Evolutionary conservation across 1,140 invertebrate species (phyloP), one percentile per base, ranked within the genome.

Genomic region (Drosophila equinoxialis): DNA sequence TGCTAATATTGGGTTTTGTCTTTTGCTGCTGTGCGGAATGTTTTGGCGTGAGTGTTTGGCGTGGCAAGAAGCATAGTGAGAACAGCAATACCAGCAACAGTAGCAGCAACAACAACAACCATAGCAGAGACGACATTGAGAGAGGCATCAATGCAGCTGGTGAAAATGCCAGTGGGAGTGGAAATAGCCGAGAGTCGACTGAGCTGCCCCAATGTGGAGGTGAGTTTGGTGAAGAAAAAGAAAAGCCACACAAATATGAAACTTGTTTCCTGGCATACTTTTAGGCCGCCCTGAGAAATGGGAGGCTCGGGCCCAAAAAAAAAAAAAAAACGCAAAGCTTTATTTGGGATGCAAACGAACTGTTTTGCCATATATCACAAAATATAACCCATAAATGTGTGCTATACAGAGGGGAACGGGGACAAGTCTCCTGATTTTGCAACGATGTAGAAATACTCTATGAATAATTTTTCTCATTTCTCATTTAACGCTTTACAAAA

Each of bases 11-110:
- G 26, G 84, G 90, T 48, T 91, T 91, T 74, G 81, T 85, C 20
- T 81, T 91, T 30, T 91, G 90, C 71, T 91, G 84, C 65, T 91
- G 90, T 59, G 81, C 81, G 48, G 90, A 91, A 60, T 91, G 89
- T 51, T 91, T 81, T 17, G 77, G 84, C 42, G 78, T 89, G 7
- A 84, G 85, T 45, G 77, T 89, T 39, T 89, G 84, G 84, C 77
- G 84, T 41, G 79, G 81, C 20, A 85, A 82, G 71, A 79, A 86
- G 51, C 72, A 68, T 64, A 60, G 63, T 64, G 42, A 72, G 48
- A 57, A 23, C 26, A 14, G 14, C 30, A 55, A 30, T 30, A 30
- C 30, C 30, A 30, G 6, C 30, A 30, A 0, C 26, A 30, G 26
- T 6, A 30, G 26, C 30, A 30, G 6, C 30, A 30, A 30, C 30